A percentile compares a stretch with the other conserved stretches of the same genome.
These are phyloP conservation scores for Lepus oiostolus DNA, from an alignment of 2,797 vertebrate genomes.

Conservation along the genomic window DNA sequence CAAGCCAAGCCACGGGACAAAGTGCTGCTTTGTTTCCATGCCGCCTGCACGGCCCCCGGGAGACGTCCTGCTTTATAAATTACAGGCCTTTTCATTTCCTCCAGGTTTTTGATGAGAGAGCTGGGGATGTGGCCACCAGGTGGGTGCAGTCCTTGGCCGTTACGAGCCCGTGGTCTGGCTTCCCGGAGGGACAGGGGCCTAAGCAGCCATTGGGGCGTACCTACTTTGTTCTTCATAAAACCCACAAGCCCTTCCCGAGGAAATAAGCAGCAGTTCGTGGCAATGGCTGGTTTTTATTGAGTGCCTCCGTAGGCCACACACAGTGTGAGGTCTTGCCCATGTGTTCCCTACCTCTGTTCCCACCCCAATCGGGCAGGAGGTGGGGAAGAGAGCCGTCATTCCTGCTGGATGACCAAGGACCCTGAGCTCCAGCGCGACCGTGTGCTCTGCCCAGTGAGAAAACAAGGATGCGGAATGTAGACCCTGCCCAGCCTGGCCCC, in stretches of 20 bases:
- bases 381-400: background rate
- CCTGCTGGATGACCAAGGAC: background rate
- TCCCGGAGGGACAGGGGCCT: conserved; percentile 43
- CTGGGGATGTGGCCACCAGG: conserved; percentile 78
- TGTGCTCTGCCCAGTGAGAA: background rate
- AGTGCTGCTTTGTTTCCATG: conserved; percentile 55
- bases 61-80: conserved; percentile 66
- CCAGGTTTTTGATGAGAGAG: conserved; percentile 75
- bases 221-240: conserved; percentile 66
- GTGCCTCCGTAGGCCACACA: conserved; percentile 55
- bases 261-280: conserved; percentile 43
- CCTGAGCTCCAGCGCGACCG: accelerated
- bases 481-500: background rate
- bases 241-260: conserved; percentile 55
- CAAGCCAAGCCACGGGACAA: conserved; percentile 56
- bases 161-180: conserved; percentile 60
- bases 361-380: background rate
- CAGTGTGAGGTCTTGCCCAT: background rate
- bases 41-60: background rate
- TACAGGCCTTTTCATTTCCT: conserved; percentile 83
- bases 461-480: background rate
- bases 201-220: background rate
- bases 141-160: conserved; percentile 48
- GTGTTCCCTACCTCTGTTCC: background rate
- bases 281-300: conserved; percentile 47